These are phyloP conservation scores for Prosopocoilus inquinatus DNA, from an alignment of 2,888 invertebrate species.

Conservation along the genomic window DNA sequence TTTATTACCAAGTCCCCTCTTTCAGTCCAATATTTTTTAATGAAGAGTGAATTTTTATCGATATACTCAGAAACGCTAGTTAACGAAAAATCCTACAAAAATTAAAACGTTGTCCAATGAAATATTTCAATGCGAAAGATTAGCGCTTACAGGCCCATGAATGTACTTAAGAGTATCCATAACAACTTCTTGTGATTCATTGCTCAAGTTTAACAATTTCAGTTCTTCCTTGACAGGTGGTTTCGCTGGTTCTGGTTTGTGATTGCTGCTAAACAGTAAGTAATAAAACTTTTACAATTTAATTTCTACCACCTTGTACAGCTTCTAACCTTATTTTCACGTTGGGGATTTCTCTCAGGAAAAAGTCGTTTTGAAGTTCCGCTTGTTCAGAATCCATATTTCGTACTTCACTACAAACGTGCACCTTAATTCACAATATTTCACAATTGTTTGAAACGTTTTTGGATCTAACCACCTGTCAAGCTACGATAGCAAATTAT, in stretches of 20 bases:
- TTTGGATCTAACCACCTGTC: background rate
- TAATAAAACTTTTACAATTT: background rate
- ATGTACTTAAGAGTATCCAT: slow-evolving; percentile 72
- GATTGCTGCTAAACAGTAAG: slow-evolving; percentile 12
- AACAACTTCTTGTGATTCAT: slow-evolving; percentile 69
- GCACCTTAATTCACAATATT: background rate
- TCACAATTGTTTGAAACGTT: background rate
- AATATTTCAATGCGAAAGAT: background rate
- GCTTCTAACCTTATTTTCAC: slow-evolving; percentile 58
- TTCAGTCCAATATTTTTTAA: slow-evolving; percentile 75
- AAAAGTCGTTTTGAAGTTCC: slow-evolving; percentile 54
- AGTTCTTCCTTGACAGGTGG: slow-evolving; percentile 69
- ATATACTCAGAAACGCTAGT: slow-evolving; percentile 52
- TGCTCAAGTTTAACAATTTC: slow-evolving; percentile 67
- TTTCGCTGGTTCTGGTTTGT: slow-evolving; percentile 34
- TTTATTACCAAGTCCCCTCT: slow-evolving; percentile 73
- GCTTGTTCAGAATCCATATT: slow-evolving; percentile 32
- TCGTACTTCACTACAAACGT: background rate
- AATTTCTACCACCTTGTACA: background rate
- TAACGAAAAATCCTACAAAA: slow-evolving; percentile 53
- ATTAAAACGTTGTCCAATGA: slow-evolving; percentile 1
- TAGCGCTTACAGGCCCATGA: slow-evolving; percentile 65
- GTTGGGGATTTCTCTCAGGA: slow-evolving; percentile 61
- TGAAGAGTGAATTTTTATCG: slow-evolving; percentile 67
- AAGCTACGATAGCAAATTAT: background rate